Evolutionary conservation across 2,888 invertebrate genomes (phyloP), one percentile per base, ranked within the genome.

Genomic region (Harpagoxenus sublaevis): DNA sequence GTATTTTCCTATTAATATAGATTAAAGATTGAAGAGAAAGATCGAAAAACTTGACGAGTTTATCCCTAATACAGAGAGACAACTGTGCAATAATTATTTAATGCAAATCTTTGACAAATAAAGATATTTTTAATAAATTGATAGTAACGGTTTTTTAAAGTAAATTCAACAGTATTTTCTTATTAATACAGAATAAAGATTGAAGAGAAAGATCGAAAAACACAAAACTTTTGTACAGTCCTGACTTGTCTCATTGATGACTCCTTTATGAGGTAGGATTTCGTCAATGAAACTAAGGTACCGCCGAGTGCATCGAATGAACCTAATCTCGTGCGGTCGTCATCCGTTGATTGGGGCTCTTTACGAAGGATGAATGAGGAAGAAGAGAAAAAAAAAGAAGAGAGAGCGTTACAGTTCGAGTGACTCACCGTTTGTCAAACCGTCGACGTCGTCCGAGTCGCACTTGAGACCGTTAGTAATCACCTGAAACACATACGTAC

Each of bases 401-500:
- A 81, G 75, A 81, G 66, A 87, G 23, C 9, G 35, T 23, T 63
- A 5, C 9, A 23, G 23, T 35, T 74, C 28, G 31, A 45, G 75
- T 89, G 89, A 90, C 94, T 94, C 93, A 94, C 94, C 92, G 94
- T 94, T 94, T 89, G 89, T 92, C 90, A 92, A 91, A 89, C 87
- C 91, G 90, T 92, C 92, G 90, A 91, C 91, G 91, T 91, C 92
- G 94, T 92, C 92, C 87, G 89, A 88, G 84, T 92, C 91, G 90
- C 84, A 91, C 86, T 90, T 91, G 86, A 87, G 86, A 89, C 94
- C 93, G 94, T 94, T 94, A 79, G 88, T 89, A 86, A 93, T 93
- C 92, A 94, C 93, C 94, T 94, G 92, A 88, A 94, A 93, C 87
- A 87, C 70, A 68, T 48, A 71, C 75, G 57, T 42, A 83, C 53